Evolutionary conservation across 2,888 invertebrate species (phyloP).

Genomic region (Pandemis heparana): DNA sequence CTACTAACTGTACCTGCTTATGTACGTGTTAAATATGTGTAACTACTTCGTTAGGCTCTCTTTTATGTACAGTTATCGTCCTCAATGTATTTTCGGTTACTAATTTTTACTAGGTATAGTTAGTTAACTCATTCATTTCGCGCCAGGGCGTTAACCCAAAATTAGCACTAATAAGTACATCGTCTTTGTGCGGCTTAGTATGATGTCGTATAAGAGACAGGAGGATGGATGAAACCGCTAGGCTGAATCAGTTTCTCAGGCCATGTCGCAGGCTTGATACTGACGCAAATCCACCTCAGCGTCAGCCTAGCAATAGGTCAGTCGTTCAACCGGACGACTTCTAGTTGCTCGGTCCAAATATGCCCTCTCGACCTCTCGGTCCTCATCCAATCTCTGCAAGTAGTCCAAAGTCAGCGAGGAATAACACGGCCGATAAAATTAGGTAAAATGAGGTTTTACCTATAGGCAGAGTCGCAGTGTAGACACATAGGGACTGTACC

Average conservation of each 20-base stretch:
- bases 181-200: neutral
- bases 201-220: neutral
- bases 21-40: conserved; percentile 33
- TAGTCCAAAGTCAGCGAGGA: no score
- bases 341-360: no score
- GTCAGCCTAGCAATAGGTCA: no score
- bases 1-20: conserved; percentile 15
- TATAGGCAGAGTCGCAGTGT: conserved; percentile 12
- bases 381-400: no score
- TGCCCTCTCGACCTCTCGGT: no score
- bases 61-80: conserved; percentile 61
- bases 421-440: neutral
- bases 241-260: neutral
- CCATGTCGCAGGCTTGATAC: no score
- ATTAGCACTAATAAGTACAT: conserved; percentile 48
- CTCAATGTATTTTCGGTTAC: conserved; percentile 60
- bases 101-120: conserved; percentile 51
- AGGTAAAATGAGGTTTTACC: neutral
- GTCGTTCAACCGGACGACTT: no score
- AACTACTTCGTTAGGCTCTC: conserved; percentile 40
- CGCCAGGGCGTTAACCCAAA: conserved; percentile 56
- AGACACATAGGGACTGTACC: conserved; percentile 41
- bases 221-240: neutral
- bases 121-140: conserved; percentile 52
- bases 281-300: no score